phyloP scores from a whole-genome alignment of 2,888 invertebrate species.

The Lampropteryx suffumata region DNA sequence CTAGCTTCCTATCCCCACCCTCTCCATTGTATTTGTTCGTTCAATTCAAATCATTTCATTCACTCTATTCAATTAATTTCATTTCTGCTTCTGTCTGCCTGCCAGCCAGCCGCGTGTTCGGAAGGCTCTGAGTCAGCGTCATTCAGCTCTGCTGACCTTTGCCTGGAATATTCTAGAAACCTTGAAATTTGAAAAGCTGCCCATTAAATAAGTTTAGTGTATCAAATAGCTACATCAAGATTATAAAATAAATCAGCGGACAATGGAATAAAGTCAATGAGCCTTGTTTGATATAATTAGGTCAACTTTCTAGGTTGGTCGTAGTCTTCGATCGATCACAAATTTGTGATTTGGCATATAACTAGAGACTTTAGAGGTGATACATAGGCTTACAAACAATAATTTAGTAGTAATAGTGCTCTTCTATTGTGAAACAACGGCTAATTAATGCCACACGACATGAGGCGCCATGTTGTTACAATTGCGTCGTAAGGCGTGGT shows the following conservation, averaged over 20 bases:
- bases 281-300: slow-evolving; percentile 2
- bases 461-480: slow-evolving; percentile 70
- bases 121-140: slow-evolving; percentile 29
- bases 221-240: slow-evolving; percentile 2
- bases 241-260: neutral
- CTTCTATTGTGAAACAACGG: slow-evolving; percentile 38
- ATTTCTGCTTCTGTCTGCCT: slow-evolving; percentile 49
- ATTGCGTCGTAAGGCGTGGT: slow-evolving; percentile 63
- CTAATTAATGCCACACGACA: slow-evolving; percentile 39
- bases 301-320: slow-evolving; percentile 1
- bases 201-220: slow-evolving; percentile 1
- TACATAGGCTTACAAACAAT: slow-evolving; percentile 39
- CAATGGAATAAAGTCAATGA: neutral
- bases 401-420: slow-evolving; percentile 45
- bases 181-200: slow-evolving; percentile 6
- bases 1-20: too few relatives aligned
- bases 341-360: slow-evolving; percentile 3
- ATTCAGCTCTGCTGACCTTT: slow-evolving; percentile 42
- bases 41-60: too few relatives aligned
- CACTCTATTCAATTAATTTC: slow-evolving; percentile 40
- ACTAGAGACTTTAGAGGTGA: slow-evolving; percentile 45
- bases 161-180: slow-evolving; percentile 38
- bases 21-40: too few relatives aligned
- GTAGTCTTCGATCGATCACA: slow-evolving; percentile 13
- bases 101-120: slow-evolving; percentile 44